Conservation (phyloP, 1,140 invertebrate genomes). For the Protaetia brevitarsis region DNA sequence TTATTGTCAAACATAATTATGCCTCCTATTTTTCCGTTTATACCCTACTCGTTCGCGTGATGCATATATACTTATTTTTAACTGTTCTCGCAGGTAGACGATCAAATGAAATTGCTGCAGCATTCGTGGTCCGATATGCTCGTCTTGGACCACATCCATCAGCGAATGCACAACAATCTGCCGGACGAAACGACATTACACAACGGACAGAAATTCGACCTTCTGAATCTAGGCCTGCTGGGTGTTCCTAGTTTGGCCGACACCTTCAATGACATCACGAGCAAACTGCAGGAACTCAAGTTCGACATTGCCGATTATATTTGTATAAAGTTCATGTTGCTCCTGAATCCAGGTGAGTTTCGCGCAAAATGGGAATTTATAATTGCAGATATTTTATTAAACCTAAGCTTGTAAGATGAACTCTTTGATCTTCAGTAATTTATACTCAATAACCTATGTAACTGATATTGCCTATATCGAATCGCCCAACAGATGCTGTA, state of each 20-base stretch:
- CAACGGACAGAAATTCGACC: conserved; percentile 93
- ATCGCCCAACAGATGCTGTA: too few species aligned
- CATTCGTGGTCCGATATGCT: conserved; percentile 98
- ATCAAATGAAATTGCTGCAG: conserved; percentile 97
- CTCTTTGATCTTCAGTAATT: not conserved
- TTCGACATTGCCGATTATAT: conserved; percentile 95
- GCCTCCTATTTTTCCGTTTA: not conserved
- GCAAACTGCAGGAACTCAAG: conserved; percentile 88
- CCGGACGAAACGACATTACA: conserved; percentile 89
- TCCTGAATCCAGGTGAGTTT: conserved; percentile 87
- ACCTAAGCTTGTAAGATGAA: too few species aligned
- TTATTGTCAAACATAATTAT: too few species aligned
- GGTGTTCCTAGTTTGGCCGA: conserved; percentile 84
- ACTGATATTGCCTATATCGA: too few species aligned
- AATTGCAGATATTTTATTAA: not conserved
- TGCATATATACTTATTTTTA: conserved; percentile 29
- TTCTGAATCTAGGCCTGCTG: conserved; percentile 84
- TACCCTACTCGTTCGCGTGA: not conserved
- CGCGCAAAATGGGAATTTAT: not conserved
- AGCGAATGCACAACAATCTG: conserved; percentile 90
- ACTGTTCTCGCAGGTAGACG: conserved; percentile 78
- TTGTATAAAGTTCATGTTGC: conserved; percentile 93
- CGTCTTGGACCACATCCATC: conserved; percentile 93
- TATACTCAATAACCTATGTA: too few species aligned
- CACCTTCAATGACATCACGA: conserved; percentile 85